Conservation (phyloP, 2,797 vertebrate species). For the Oryzias sinensis region DNA sequence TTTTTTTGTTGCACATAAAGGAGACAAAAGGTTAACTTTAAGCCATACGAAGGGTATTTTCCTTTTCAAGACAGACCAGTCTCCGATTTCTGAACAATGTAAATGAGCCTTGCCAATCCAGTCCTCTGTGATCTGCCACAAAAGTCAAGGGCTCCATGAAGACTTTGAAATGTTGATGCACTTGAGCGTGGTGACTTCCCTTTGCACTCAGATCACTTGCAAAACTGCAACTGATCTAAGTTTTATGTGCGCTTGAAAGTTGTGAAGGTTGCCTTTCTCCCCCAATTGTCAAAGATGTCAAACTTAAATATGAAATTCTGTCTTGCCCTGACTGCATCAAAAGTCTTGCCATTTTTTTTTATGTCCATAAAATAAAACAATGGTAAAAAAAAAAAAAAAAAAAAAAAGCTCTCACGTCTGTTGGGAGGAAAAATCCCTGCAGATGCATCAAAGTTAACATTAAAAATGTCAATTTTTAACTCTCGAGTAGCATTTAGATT, state of each 20-base stretch:
- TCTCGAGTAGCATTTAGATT: neutral
- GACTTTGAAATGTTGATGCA: slow-evolving; percentile 88
- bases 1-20: neutral
- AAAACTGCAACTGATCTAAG: slow-evolving; percentile 82
- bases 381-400: slow-evolving; percentile 39
- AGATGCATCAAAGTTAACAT: slow-evolving; percentile 25
- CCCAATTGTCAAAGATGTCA: slow-evolving; percentile 81
- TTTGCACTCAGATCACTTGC: slow-evolving; percentile 67
- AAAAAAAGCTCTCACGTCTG: slow-evolving; percentile 32
- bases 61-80: slow-evolving; percentile 64
- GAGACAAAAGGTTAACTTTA: slow-evolving; percentile 66
- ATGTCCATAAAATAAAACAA: slow-evolving; percentile 59
- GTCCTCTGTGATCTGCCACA: slow-evolving; percentile 79
- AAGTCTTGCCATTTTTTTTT: slow-evolving; percentile 52
- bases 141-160: slow-evolving; percentile 76
- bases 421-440: slow-evolving; percentile 16
- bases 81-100: slow-evolving; percentile 79
- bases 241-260: slow-evolving; percentile 83
- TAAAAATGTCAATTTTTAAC: slow-evolving; percentile 15
- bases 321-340: slow-evolving; percentile 69
- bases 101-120: slow-evolving; percentile 82
- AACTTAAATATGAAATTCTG: slow-evolving; percentile 76
- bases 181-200: slow-evolving; percentile 74
- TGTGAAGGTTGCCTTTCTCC: slow-evolving; percentile 79
- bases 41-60: slow-evolving; percentile 59